Base-by-base conservation (phyloP, 2,888 invertebrate species). In the Zonitis immaculata region DNA sequence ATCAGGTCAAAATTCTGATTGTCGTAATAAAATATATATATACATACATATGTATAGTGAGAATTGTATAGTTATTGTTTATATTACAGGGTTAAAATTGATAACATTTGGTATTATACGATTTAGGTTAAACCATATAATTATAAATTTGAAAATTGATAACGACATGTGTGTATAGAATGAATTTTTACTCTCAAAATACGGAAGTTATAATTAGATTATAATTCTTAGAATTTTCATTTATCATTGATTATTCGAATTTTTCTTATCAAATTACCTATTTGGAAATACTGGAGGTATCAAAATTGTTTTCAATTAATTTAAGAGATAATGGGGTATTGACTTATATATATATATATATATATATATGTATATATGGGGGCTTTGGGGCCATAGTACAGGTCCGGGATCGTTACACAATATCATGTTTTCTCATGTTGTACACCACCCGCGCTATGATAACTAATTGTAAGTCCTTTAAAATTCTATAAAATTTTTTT, bases 391-490 rank as follows among this genome's bases (percentile, higher is more conserved):
- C 28, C 52, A 56, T 52, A 56, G 49, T 49, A 52, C 52, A 56
- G 49, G 47, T 56, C 56, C 56, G 56, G 56, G 52, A 56, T 49
- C 56, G 52, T 56, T 52, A 56, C 56, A 52, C 32, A 45, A 49
- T 8, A 9, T 48, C 42, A 20, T 12, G 11, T 14, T 14, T 42
- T 8, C n/a, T 22, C 9, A 12, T 8, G 8, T 16, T 8, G 11
- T 12, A 30, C n/a, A 48, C 52, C 48, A 48, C 44, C 52, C 35
- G 44, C 26, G 35, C 42, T 20, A 42, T 22, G 51, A 51, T 44
- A 51, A 47, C n/a, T n/a, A n/a, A n/a, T n/a, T n/a, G 26, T 25
- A 20, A 16, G 44, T 35, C 32, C 26, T 42, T 48, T 16, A 47
- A 26, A 6, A 26, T 28, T 12, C 12, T 45, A 45, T 14, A n/a